Evolutionary conservation across 1,140 invertebrate species (phyloP), one percentile per base, ranked within the genome.

Genomic region (Geopemphigus sp.): DNA sequence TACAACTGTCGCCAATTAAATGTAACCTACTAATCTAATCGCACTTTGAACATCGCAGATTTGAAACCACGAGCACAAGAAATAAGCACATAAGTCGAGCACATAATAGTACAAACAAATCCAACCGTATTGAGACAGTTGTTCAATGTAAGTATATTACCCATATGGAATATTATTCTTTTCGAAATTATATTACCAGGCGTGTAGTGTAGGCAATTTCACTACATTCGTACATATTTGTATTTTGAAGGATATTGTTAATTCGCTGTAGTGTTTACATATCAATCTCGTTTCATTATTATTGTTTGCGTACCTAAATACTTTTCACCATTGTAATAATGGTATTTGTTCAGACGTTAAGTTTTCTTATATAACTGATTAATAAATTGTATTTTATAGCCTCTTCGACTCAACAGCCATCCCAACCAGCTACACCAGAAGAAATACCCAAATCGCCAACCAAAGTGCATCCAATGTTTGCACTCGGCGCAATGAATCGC

Each of bases 21-120:
- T 53, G 19, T 15, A 22, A 19, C 29, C 14, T 1, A n/a, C 8
- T 14, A 53, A 39, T 53, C 19, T 70, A 19, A 53, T 53, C 26
- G 24, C 6, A 29, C 19, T 59, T 26, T 24, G 4, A 26, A 50
- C 12, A 26, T 63, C 6, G 61, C 12, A 78, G 74, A 6, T 78
- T 78, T 29, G 74, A 78, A 50, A 78, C 74, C 17, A 78, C 74
- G 4, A 78, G 74, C 29, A 78, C 74, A 5, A 78, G 74, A 78
- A 78, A 78, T 61, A 78, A 78, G 45, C 74, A 78, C 39, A 78
- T 78, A 3, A 78, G 74, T 50, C 74, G 74, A 78, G 74, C 74
- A 0, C 74, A 78, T 39, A 78, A 78, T 50, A 47, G 74, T 24
- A 57, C 74, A 29, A 61, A 78, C 17, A 78, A 78, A 61, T 63